Conservation (phyloP, 2,113 vertebrate genomes). For the Podarcis raffonei region DNA sequence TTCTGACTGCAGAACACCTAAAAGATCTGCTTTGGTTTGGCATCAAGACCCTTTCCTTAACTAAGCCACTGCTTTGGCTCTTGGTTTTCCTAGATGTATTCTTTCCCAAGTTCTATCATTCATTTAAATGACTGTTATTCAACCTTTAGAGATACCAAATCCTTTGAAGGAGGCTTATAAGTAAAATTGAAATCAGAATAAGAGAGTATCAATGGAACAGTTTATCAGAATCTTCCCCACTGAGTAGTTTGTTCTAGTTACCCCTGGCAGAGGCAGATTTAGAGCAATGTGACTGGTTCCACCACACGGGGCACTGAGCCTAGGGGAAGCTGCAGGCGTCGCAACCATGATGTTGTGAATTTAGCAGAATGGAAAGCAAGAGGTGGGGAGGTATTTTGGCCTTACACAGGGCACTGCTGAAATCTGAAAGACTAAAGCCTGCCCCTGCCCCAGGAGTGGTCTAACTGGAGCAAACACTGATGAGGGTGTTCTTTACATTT, state of each 20-base stretch:
- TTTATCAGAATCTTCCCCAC: too few species aligned
- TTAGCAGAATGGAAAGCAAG: not conserved
- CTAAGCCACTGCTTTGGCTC: not conserved
- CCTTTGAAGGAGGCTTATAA: not conserved
- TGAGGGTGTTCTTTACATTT: not conserved
- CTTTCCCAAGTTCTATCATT: not conserved
- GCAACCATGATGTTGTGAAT: too few species aligned
- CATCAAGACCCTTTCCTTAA: not conserved
- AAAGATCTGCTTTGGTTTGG: not conserved
- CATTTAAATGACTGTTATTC: not conserved
- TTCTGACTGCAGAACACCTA: not conserved
- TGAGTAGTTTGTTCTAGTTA: not conserved
- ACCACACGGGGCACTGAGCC: too few species aligned
- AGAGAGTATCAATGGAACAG: not conserved
- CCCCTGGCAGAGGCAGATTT: not conserved
- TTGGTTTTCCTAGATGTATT: not conserved
- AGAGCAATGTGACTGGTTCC: too few species aligned
- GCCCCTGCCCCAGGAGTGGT: too few species aligned
- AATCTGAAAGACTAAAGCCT: not conserved
- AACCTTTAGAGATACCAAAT: not conserved
- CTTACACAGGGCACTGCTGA: too few species aligned
- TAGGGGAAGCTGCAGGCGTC: too few species aligned
- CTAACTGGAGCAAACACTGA: too few species aligned
- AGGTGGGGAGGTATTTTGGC: not conserved
- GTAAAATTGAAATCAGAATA: not conserved